These are phyloP conservation scores for Eciton burchellii DNA, from an alignment of 1,140 invertebrate species.

Conservation along the genomic window DNA sequence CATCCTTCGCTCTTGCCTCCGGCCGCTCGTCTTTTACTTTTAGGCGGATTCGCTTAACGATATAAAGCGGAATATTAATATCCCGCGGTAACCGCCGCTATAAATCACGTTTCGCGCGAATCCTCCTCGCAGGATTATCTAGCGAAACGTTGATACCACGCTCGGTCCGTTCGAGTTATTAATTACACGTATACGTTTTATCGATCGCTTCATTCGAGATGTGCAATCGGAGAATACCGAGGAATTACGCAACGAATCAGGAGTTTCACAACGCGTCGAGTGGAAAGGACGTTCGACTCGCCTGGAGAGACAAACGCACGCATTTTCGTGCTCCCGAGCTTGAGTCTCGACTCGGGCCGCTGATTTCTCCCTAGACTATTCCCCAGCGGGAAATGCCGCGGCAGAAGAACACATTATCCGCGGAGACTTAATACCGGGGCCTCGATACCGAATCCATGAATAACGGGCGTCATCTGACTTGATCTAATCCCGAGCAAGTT, in stretches of 20 bases:
- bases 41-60: conserved; percentile 55
- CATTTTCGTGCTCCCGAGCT: too few species aligned
- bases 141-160: neutral
- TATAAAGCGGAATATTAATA: conserved; percentile 69
- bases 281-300: too few species aligned
- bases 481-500: conserved; percentile 50
- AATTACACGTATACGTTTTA: neutral
- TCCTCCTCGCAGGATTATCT: neutral
- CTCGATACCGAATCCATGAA: conserved; percentile 57
- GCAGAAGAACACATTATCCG: conserved; percentile 36
- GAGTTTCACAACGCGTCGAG: too few species aligned
- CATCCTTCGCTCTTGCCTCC: conserved; percentile 35
- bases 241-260: too few species aligned
- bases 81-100: conserved; percentile 23
- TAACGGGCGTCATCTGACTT: conserved; percentile 54
- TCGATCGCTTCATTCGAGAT: neutral
- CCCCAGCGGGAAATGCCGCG: conserved; percentile 11
- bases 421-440: conserved; percentile 43
- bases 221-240: too few species aligned
- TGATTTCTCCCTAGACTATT: too few species aligned
- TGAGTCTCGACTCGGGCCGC: too few species aligned
- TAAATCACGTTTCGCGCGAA: neutral
- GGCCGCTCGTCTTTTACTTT: conserved; percentile 25
- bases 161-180: neutral
- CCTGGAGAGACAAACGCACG: too few species aligned